phyloP scores from a whole-genome alignment of 92 coral and sea anemone species.

The Chrysogorgia sp. region DNA sequence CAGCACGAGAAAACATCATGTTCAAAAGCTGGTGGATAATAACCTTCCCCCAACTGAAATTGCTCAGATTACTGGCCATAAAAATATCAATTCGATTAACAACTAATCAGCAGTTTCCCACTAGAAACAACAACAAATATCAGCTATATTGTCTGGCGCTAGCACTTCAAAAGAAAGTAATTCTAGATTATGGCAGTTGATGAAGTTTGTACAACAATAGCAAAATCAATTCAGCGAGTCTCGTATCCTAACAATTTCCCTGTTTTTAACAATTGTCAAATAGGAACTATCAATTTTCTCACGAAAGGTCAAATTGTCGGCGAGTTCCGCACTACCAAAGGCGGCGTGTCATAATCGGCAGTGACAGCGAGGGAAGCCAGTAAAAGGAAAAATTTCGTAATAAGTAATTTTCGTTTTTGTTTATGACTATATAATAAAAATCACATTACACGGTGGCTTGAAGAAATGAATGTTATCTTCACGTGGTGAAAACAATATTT shows the following conservation, averaged over 20 bases:
- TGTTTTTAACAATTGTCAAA: background rate
- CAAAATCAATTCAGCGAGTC: background rate
- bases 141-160: too few species aligned
- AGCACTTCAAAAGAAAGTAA: conserved; percentile 18
- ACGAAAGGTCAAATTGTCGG: too few species aligned
- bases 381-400: too few species aligned
- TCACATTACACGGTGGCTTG: too few species aligned
- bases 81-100: conserved; percentile 61
- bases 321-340: too few species aligned
- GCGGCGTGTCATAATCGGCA: too few species aligned
- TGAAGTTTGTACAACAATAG: background rate
- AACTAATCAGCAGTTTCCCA: conserved; percentile 59
- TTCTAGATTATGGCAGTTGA: background rate
- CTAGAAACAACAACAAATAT: conserved; percentile 61
- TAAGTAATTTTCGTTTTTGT: too few species aligned
- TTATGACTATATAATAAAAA: too few species aligned
- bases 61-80: too few species aligned
- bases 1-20: conserved; percentile 73
- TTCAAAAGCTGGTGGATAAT: conserved; percentile 50
- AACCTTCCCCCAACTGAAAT: conserved; percentile 63
- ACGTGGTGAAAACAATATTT: too few species aligned
- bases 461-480: too few species aligned
- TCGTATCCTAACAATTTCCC: background rate
- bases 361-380: too few species aligned
- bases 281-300: background rate